Percentiles rank a stretch among this genome's conserved stretches.
Evolutionary conservation across 2,888 invertebrate species (phyloP).

Genomic region (Drosophila flavopinicola): DNA sequence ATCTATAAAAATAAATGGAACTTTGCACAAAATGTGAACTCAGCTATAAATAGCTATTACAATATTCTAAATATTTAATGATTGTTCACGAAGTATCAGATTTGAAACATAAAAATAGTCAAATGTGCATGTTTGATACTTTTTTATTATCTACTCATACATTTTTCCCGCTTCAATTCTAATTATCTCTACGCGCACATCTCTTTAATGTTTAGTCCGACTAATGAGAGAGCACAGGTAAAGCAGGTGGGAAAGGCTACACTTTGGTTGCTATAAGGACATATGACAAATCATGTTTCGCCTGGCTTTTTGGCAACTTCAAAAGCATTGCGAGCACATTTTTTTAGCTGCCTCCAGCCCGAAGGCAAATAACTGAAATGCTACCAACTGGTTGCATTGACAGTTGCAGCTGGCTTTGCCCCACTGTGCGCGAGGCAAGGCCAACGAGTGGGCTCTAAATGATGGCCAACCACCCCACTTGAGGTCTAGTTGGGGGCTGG

Average conservation of each 20-base stretch:
- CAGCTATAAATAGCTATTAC: too few relatives aligned
- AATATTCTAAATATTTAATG: too few relatives aligned
- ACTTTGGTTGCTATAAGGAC: background rate
- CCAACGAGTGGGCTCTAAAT: slow-evolving; percentile 33
- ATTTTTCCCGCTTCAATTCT: background rate
- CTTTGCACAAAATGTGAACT: too few relatives aligned
- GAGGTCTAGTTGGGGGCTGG: slow-evolving; percentile 17
- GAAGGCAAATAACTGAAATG: background rate
- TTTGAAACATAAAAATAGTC: too few relatives aligned
- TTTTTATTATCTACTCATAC: too few relatives aligned
- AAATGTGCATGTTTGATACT: too few relatives aligned
- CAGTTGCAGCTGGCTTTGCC: slow-evolving; percentile 36
- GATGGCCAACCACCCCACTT: slow-evolving; percentile 20
- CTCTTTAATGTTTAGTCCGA: slow-evolving; percentile 9
- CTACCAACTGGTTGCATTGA: slow-evolving; percentile 43
- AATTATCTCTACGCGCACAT: background rate
- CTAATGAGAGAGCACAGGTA: slow-evolving; percentile 15
- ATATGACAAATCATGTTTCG: slow-evolving; percentile 29
- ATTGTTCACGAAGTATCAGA: too few relatives aligned
- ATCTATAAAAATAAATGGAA: too few relatives aligned
- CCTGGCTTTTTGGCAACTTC: slow-evolving; percentile 39
- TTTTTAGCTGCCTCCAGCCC: background rate
- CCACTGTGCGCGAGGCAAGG: slow-evolving; percentile 32
- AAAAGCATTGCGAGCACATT: slow-evolving; percentile 38
- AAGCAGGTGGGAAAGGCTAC: background rate